phyloP scores from a whole-genome alignment of 1,140 invertebrate species.

The Pteromalus puparum region DNA sequence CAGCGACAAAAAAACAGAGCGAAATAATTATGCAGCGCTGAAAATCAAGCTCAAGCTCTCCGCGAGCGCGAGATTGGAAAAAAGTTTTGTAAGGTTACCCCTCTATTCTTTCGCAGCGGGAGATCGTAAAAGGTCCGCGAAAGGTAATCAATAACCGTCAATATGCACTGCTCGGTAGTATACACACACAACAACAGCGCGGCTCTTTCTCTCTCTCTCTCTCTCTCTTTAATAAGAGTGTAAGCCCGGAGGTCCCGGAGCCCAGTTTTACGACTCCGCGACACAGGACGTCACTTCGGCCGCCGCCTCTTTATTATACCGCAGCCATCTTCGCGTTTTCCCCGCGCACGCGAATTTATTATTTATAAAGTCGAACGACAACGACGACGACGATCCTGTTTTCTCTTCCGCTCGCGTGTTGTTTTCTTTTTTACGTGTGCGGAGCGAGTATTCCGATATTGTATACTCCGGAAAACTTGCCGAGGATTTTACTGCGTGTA shows the following conservation, averaged over 20 bases:
- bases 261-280: constrained; percentile 70
- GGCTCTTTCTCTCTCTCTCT: not conserved
- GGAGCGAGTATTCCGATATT: constrained; percentile 25
- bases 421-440: constrained; percentile 40
- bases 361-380: constrained; percentile 69
- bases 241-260: constrained; percentile 62
- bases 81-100: constrained; percentile 51
- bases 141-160: constrained; percentile 71
- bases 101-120: constrained; percentile 53
- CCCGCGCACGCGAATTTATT: constrained; percentile 68
- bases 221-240: constrained; percentile 68
- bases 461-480: constrained; percentile 47
- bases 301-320: constrained; percentile 68
- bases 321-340: constrained; percentile 60
- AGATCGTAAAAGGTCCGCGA: constrained; percentile 59
- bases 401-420: constrained; percentile 51
- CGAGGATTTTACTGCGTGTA: constrained; percentile 39
- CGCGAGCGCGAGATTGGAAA: constrained; percentile 20
- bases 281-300: constrained; percentile 73
- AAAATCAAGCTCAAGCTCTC: not conserved
- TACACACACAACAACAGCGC: not conserved
- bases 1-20: not conserved
- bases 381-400: constrained; percentile 52
- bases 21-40: constrained; percentile 23
- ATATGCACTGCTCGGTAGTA: constrained; percentile 62